Base-by-base conservation (phyloP, 2,113 vertebrate species). In the Datnioides undecimradiatus region DNA sequence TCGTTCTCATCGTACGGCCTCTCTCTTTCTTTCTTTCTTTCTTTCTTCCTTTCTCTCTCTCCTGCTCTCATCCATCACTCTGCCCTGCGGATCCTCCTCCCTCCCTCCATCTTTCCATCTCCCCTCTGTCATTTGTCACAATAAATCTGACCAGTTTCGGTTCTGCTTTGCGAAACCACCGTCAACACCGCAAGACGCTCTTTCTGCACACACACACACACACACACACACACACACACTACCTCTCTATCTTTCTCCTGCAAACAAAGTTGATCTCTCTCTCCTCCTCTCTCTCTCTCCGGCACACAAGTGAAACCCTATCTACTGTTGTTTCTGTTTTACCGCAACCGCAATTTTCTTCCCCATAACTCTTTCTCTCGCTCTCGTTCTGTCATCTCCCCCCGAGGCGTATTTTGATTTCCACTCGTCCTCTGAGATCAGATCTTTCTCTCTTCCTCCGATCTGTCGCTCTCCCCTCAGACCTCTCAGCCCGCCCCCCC, bases 281-380 rank as follows among this genome's bases (percentile, higher is more conserved):
- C 14, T 41, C 36, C 51, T 31, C 51, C n/a, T 51, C 14, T 62
- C 52, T 6, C 64, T 65, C 59, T 83, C 48, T 23, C 34, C 31
- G 8, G 59, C 62, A 19, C 5, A 49, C 45, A 73, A 66, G 65
- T 78, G 85, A 86, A 91, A 91, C 62, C 43, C n/a, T 79, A 89
- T 80, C 85, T 79, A 4, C 11, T 85, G 82, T 78, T 92, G 85
- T 89, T 90, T 88, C 68, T 89, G 31, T 86, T 88, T 87, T 29
- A 85, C 84, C 79, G 75, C 85, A 91, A 85, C 85, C 57, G 38
- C 83, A 91, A 29, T 91, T 86, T 87, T 90, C 62, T 54, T 87
- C 80, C 59, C 73, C 79, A 84, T 86, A 84, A 89, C 73, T 92
- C 80, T 76, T 70, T 67, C 64, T 66, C 76, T 73, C 13, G 49